These are phyloP conservation scores for Boulengeromyrus knoepffleri DNA, from an alignment of 2,113 vertebrate genomes.

Conservation along the genomic window DNA sequence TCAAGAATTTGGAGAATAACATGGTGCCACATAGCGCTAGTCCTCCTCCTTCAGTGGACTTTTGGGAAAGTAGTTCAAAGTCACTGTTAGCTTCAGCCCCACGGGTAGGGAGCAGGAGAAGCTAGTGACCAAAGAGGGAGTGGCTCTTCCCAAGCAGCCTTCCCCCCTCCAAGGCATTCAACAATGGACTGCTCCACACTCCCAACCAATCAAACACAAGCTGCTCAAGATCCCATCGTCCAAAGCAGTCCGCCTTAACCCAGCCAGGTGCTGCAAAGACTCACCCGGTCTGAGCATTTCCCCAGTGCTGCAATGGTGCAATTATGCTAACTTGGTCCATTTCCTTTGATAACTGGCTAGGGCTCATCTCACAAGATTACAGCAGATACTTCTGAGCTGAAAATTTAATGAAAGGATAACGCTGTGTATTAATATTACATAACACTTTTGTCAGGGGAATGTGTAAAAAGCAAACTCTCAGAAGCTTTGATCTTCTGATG, in stretches of 20 bases:
- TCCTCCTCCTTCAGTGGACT: neutral
- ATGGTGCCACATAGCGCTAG: neutral
- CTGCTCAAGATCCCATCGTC: neutral
- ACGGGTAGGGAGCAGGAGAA: slow-evolving; percentile 93
- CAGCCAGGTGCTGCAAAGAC: neutral
- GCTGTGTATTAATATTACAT: slow-evolving; percentile 2
- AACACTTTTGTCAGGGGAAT: neutral
- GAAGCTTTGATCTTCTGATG: neutral
- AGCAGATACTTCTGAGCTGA: neutral
- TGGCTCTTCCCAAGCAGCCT: slow-evolving; percentile 36
- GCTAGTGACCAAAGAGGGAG: slow-evolving; percentile 80
- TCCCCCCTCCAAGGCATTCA: slow-evolving; percentile 83
- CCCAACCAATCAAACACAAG: neutral
- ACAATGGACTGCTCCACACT: neutral
- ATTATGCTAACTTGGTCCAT: neutral
- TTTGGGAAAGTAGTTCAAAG: neutral
- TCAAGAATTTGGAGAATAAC: neutral
- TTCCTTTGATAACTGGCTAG: neutral
- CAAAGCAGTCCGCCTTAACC: neutral
- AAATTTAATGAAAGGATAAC: neutral
- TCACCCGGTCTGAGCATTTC: neutral
- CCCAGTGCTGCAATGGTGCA: neutral
- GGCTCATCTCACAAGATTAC: neutral
- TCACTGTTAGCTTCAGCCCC: slow-evolving; percentile 65
- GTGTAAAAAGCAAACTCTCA: neutral